A percentile compares a stretch with the other conserved stretches of the same genome.
phyloP scores from a whole-genome alignment of 2,888 invertebrate genomes.

The Trichopoda pennipes region DNA sequence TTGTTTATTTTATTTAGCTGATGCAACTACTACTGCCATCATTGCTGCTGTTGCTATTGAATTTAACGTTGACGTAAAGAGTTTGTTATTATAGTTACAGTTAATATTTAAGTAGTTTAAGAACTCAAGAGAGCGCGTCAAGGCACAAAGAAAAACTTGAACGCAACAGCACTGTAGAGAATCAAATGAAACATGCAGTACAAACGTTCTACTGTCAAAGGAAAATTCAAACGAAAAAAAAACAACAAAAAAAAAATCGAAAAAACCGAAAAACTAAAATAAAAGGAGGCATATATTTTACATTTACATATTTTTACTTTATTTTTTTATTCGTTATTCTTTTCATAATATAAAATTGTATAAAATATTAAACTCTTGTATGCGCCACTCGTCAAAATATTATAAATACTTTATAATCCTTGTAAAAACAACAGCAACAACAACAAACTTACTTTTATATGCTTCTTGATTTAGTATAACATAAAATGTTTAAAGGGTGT shows the following conservation, averaged over 20 bases:
- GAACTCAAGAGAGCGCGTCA: slow-evolving; percentile 52
- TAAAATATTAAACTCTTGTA: slow-evolving; percentile 44
- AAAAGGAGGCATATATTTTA: slow-evolving; percentile 22
- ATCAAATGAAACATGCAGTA: slow-evolving; percentile 47
- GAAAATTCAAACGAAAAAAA: no score
- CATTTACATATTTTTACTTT: slow-evolving; percentile 27
- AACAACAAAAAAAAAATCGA: neutral
- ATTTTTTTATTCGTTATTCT: slow-evolving; percentile 3
- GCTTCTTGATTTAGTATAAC: neutral
- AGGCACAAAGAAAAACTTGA: slow-evolving; percentile 44
- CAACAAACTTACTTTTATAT: slow-evolving; percentile 11
- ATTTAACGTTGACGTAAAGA: slow-evolving; percentile 2
- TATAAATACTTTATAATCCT: slow-evolving; percentile 57
- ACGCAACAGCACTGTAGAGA: slow-evolving; percentile 25
- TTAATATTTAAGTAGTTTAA: slow-evolving; percentile 61
- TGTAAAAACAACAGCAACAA: slow-evolving; percentile 27
- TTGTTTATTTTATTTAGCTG: no score
- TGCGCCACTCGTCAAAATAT: slow-evolving; percentile 44
- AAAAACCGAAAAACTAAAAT: neutral
- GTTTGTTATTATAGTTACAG: slow-evolving; percentile 52
- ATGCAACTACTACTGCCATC: no score
- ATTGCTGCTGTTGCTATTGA: neutral
- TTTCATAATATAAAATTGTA: neutral
- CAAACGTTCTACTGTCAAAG: slow-evolving; percentile 47
- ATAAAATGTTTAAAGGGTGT: neutral